Base-by-base conservation (phyloP, 2,888 invertebrate species). In the Nemotelus nigrinus region DNA sequence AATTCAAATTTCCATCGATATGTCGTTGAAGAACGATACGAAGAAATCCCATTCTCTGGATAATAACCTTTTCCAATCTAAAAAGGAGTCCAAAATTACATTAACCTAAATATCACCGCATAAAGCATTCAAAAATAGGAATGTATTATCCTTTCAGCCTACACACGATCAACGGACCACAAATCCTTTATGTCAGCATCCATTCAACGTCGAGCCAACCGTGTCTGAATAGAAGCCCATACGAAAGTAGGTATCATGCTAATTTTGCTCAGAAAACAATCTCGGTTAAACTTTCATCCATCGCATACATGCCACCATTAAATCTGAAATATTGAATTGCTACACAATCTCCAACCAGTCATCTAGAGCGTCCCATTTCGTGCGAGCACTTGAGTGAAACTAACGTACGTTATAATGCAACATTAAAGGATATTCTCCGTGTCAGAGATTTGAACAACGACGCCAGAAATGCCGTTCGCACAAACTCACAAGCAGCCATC, bases 281-380 rank as follows among this genome's bases (percentile, higher is more conserved):
- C 68, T 50, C 39, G n/a, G 68, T 4, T 50, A 50, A 39, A 53
- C 25, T 68, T 68, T 68, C 68, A 68, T 53, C 53, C 68, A 50
- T 50, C 68, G 53, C 43, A 25, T 68, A 68, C 68, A 68, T 25
- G 68, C 39, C 8, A 41, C 48, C 50, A 53, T 68, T 68, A 68
- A 68, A 50, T 50, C 39, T 50, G 50, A 68, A 68, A 68, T 50
- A 68, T 53, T 68, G 68, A 68, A 50, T 68, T 68, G 53, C 50
- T 68, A 3, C 50, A 10, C 44, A 67, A 48, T 50, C 68, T 25
- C 53, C 67, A 50, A 25, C 53, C 68, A 68, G 43, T 6, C 44
- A 43, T 63, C 43, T 43, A 43, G 41, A n/a, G n/a, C n/a, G n/a
- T n/a, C n/a, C 53, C 50, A 50, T 50, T 50, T 50, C 68, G 53